These are phyloP conservation scores for Myotis yumanensis DNA, from an alignment of 2,113 vertebrate genomes.

Conservation along the genomic window DNA sequence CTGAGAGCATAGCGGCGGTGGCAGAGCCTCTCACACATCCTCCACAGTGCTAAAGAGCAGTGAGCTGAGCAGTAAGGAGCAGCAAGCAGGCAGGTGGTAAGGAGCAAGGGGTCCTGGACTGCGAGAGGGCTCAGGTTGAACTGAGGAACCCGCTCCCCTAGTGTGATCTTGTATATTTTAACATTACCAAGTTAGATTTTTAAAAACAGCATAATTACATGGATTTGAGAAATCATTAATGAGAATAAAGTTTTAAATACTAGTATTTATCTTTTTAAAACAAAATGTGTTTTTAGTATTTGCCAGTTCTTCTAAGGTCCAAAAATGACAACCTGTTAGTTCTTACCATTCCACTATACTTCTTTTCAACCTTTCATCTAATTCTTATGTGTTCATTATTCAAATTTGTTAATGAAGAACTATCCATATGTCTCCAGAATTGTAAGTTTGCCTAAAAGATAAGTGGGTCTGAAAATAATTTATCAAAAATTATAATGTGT, in stretches of 20 bases:
- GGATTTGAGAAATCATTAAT: conserved; percentile 30
- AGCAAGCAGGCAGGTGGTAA: too few species aligned
- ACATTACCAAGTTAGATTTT: too few species aligned
- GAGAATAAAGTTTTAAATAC: not conserved
- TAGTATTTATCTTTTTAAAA: not conserved
- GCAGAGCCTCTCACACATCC: too few species aligned
- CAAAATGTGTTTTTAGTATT: not conserved
- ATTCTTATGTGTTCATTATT: not conserved
- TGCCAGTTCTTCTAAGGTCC: not conserved
- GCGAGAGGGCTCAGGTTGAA: too few species aligned
- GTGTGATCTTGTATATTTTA: too few species aligned
- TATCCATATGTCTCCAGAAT: not conserved
- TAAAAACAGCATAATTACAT: not conserved
- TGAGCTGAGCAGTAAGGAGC: too few species aligned
- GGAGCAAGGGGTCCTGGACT: too few species aligned
- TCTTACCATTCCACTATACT: not conserved
- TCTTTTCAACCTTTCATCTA: conserved; percentile 15
- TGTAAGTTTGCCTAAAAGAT: conserved; percentile 36
- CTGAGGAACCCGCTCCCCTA: too few species aligned
- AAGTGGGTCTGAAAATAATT: conserved; percentile 52
- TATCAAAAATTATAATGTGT: conserved; percentile 49
- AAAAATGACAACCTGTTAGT: not conserved
- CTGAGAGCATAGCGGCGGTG: rapidly evolving
- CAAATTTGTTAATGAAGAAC: not conserved
- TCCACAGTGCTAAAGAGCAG: too few species aligned